A percentile compares a stretch with the other conserved stretches of the same genome.
These are phyloP conservation scores for Scyliorhinus canicula DNA, from an alignment of 2,797 vertebrate genomes.

Conservation along the genomic window DNA sequence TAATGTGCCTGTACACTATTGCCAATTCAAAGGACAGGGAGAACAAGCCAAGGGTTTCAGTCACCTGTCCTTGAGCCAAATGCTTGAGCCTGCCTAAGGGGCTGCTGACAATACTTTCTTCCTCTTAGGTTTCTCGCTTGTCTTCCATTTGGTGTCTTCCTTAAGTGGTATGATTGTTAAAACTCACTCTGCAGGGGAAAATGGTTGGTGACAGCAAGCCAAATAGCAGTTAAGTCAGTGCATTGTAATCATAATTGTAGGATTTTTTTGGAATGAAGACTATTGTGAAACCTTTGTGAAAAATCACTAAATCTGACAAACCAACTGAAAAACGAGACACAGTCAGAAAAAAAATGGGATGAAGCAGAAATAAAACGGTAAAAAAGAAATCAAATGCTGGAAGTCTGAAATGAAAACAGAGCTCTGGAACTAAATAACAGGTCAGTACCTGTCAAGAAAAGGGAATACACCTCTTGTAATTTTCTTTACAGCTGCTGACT, in stretches of 20 bases:
- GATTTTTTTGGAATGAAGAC: not conserved
- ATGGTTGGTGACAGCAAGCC: not conserved
- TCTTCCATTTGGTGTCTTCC: not conserved
- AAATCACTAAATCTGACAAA: not conserved
- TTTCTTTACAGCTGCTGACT: not conserved
- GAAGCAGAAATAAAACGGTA: not conserved
- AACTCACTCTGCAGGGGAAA: not conserved
- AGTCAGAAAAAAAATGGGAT: not conserved
- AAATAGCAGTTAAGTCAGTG: not conserved
- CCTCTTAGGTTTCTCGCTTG: not conserved
- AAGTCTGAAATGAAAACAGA: not conserved
- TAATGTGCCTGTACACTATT: not conserved
- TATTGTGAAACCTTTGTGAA: not conserved
- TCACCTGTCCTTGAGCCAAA: no score
- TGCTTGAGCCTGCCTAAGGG: not conserved
- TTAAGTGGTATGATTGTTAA: not conserved
- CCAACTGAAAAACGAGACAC: not conserved
- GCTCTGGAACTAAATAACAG: not conserved
- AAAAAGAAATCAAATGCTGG: not conserved
- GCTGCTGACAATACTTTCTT: not conserved
- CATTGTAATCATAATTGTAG: not conserved
- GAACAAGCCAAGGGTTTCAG: not conserved
- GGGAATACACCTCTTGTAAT: not conserved
- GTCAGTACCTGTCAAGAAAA: not conserved
- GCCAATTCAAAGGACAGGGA: not conserved